Conservation (phyloP, 1,140 invertebrate genomes). For the Heterodera schachtii region DNA sequence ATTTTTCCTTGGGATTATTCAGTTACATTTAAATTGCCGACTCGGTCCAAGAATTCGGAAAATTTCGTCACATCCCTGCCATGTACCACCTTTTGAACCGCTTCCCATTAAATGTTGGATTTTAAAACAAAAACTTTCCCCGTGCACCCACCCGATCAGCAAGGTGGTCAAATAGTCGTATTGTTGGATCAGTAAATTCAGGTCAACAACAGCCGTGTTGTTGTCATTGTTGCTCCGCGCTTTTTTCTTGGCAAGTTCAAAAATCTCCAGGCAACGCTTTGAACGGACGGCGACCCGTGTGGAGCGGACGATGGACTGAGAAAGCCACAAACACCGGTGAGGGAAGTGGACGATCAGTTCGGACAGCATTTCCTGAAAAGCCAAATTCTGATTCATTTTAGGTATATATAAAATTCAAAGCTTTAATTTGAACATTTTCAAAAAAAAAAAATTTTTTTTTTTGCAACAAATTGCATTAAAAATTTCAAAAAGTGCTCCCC, state of each 20-base stretch:
- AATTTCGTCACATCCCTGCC: no score
- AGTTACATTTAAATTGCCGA: no score
- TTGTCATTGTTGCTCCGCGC: not conserved
- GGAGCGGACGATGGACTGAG: conserved; percentile 28
- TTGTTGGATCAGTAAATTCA: conserved; percentile 30
- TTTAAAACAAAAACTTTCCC: not conserved
- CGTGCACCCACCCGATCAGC: conserved; percentile 34
- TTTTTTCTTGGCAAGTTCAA: conserved; percentile 36
- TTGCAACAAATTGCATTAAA: no score
- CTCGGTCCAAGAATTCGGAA: no score
- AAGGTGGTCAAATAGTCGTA: conserved; percentile 41
- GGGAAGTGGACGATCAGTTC: conserved; percentile 25
- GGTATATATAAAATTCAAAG: no score
- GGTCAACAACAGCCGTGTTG: conserved; percentile 15
- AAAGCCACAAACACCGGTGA: conserved; percentile 39
- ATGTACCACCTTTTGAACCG: no score
- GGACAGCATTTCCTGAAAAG: conserved; percentile 11
- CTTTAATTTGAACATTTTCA: no score
- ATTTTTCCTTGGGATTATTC: no score
- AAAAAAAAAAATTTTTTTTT: no score
- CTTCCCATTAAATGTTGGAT: not conserved
- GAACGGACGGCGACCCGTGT: conserved; percentile 10
- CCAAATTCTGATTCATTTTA: no score
- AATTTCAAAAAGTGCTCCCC: no score
- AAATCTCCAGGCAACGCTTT: conserved; percentile 48